Evolutionary conservation across 1,140 invertebrate genomes (phyloP).

Genomic region (Myzus persicae): DNA sequence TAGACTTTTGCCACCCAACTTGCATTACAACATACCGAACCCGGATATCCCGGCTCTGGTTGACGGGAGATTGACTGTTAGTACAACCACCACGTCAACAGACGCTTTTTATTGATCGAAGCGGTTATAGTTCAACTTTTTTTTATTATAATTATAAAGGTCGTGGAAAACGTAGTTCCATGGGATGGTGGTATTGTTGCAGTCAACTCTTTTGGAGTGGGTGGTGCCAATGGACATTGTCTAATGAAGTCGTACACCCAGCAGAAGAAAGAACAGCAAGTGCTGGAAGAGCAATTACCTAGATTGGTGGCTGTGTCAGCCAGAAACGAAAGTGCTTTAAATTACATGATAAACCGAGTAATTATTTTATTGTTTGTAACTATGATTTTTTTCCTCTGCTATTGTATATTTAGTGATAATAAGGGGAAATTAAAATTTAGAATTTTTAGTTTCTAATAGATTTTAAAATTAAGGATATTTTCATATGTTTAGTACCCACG

Average conservation of each 20-base stretch:
- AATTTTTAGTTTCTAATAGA: neutral
- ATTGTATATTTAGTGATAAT: neutral
- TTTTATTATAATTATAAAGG: conserved; percentile 62
- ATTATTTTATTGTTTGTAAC: neutral
- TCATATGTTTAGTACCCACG: neutral
- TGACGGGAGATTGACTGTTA: conserved; percentile 69
- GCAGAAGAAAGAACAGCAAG: conserved; percentile 60
- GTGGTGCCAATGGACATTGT: conserved; percentile 74
- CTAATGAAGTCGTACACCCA: conserved; percentile 67
- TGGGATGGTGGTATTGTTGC: conserved; percentile 70
- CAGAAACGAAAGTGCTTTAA: conserved; percentile 58
- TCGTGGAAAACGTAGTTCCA: conserved; percentile 68
- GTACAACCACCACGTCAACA: neutral
- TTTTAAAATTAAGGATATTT: neutral
- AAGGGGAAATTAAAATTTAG: neutral
- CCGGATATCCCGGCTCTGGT: conserved; percentile 70
- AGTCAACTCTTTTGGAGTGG: conserved; percentile 78
- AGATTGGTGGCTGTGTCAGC: conserved; percentile 61
- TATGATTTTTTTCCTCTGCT: neutral
- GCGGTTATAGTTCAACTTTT: neutral
- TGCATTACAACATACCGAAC: conserved; percentile 74
- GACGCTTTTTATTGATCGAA: neutral
- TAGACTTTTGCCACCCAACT: conserved; percentile 63
- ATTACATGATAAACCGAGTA: conserved; percentile 58
- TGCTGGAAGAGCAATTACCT: conserved; percentile 59